Evolutionary conservation across 2,113 vertebrate species (phyloP).

Genomic region (Felis catus): F.catus_Fca126_mat1.0 CM031421.1:44781501-44782000

Average conservation of each 20-base stretch:
- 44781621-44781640: not conserved
- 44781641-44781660: not conserved
- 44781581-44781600: not conserved
- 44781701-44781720: not conserved
- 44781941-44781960: not conserved
- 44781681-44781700: not conserved
- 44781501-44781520: not conserved
- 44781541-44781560: not conserved
- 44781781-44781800: not conserved
- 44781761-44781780: not conserved
- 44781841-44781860: not conserved
- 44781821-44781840: not conserved
- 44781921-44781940: not conserved
- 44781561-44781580: not conserved
- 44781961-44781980: not conserved
- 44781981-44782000: not conserved
- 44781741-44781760: not conserved
- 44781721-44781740: not conserved
- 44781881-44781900: not conserved
- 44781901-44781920: not conserved
- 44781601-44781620: not conserved
- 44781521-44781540: not conserved
- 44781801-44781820: not conserved
- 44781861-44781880: not conserved
- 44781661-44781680: not conserved